These are phyloP conservation scores for Carpatolechia fugitivella DNA, from an alignment of 2,888 invertebrate genomes.

Conservation along the genomic window DNA sequence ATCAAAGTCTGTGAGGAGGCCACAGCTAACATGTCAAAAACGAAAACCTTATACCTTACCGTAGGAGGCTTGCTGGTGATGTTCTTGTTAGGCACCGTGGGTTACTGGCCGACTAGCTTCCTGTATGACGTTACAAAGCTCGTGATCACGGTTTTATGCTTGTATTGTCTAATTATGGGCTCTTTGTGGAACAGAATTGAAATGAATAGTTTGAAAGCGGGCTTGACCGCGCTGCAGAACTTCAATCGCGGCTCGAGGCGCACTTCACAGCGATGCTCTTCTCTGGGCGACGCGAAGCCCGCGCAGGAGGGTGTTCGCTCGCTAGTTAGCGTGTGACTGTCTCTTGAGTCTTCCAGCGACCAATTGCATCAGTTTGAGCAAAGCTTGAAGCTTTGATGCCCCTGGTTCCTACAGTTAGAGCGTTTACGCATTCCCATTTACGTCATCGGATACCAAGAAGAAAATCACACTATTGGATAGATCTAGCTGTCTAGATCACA, in stretches of 20 bases:
- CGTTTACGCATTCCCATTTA: too few relatives aligned
- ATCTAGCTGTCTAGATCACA: too few relatives aligned
- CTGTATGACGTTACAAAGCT: conserved; percentile 80
- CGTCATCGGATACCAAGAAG: too few relatives aligned
- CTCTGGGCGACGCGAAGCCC: too few relatives aligned
- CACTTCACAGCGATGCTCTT: too few relatives aligned
- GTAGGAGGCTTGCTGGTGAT: conserved; percentile 70
- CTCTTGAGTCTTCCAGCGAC: too few relatives aligned
- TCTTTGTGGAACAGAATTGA: conserved; percentile 91
- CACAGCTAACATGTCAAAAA: conserved; percentile 63
- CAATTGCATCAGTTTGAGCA: too few relatives aligned
- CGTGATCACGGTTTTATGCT: conserved; percentile 80
- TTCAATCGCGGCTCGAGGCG: conserved; percentile 32
- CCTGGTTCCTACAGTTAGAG: too few relatives aligned
- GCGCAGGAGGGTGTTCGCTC: too few relatives aligned
- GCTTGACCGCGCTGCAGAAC: conserved; percentile 84
- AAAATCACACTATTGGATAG: too few relatives aligned
- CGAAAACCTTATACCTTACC: conserved; percentile 75
- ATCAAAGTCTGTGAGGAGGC: conserved; percentile 81
- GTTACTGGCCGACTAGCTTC: conserved; percentile 68
- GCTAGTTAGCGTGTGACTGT: too few relatives aligned
- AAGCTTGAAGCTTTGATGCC: too few relatives aligned
- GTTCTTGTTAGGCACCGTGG: conserved; percentile 73
- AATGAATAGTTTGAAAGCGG: conserved; percentile 87
- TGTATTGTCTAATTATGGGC: conserved; percentile 88